Evolutionary conservation across 1,140 invertebrate species (phyloP).

Genomic region (Microvelia longipes): DNA sequence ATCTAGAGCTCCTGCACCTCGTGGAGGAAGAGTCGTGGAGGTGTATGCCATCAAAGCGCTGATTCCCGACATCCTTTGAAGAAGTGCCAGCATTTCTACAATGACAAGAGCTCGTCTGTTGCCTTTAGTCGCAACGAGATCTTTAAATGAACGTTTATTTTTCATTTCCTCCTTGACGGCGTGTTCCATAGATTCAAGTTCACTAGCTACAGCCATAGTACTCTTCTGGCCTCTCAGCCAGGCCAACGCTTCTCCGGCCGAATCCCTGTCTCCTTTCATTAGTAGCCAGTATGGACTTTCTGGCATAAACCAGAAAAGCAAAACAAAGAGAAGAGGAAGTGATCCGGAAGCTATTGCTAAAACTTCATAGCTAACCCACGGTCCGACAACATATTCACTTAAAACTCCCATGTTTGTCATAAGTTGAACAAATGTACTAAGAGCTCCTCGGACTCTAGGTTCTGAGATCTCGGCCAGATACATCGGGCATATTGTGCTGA

Average conservation of each 20-base stretch:
- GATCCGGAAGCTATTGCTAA: conserved; percentile 46
- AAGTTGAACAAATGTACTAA: conserved; percentile 50
- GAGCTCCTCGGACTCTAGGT: conserved; percentile 38
- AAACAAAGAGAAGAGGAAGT: conserved; percentile 43
- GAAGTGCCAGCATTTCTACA: conserved; percentile 44
- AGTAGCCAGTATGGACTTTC: conserved; percentile 63
- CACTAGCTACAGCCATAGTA: conserved; percentile 31
- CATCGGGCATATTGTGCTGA: conserved; percentile 35
- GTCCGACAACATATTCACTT: conserved; percentile 55
- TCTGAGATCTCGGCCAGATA: conserved; percentile 51
- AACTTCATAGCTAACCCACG: conserved; percentile 46
- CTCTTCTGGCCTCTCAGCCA: conserved; percentile 35
- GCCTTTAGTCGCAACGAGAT: conserved; percentile 35
- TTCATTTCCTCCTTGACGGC: conserved; percentile 21
- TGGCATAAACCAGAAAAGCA: conserved; percentile 55
- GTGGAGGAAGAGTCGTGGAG: conserved; percentile 47
- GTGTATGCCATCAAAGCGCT: conserved; percentile 57
- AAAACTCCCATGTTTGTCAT: conserved; percentile 58
- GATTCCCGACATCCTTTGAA: conserved; percentile 62
- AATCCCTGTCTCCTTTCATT: conserved; percentile 34
- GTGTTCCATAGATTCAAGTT: conserved; percentile 21
- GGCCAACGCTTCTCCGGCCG: conserved; percentile 33
- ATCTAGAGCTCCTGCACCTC: conserved; percentile 32
- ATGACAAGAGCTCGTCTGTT: conserved; percentile 49
- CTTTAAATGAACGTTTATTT: conserved; percentile 29